phyloP scores from a whole-genome alignment of 2,113 vertebrate species.

The Fukomys damarensis region DNA sequence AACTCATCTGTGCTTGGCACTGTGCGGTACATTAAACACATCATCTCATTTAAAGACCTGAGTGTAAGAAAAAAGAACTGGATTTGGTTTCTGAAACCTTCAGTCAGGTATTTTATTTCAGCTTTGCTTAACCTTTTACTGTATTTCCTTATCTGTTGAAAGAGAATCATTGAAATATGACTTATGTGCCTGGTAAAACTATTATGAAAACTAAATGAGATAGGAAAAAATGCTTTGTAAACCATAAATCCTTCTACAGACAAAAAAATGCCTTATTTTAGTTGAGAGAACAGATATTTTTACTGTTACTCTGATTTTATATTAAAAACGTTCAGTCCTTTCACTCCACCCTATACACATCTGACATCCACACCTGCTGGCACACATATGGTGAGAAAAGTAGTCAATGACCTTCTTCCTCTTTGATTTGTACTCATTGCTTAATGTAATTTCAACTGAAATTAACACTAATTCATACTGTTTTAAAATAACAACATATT shows the following conservation, averaged over 20 bases:
- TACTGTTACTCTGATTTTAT: constrained; percentile 13
- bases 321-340: not conserved
- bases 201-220: constrained; percentile 51
- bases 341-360: not conserved
- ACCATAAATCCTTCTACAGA: not conserved
- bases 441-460: not conserved
- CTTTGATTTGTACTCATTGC: not conserved
- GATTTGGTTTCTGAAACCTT: constrained; percentile 25
- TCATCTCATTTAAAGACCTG: not conserved
- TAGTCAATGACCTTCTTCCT: not conserved
- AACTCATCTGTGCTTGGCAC: not conserved
- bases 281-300: constrained; percentile 11
- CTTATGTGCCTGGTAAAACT: not conserved
- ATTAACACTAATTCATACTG: not conserved
- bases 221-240: constrained; percentile 27
- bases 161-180: not conserved
- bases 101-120: not conserved
- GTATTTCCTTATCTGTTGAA: constrained; percentile 10
- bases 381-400: not conserved
- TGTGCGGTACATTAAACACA: not conserved
- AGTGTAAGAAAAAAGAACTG: not conserved
- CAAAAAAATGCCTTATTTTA: not conserved
- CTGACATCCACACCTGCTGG: not conserved
- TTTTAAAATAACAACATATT: constrained; percentile 82
- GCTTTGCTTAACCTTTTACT: not conserved